Base-by-base conservation (phyloP, 1,140 invertebrate genomes). In the Hyles vespertilio region DNA sequence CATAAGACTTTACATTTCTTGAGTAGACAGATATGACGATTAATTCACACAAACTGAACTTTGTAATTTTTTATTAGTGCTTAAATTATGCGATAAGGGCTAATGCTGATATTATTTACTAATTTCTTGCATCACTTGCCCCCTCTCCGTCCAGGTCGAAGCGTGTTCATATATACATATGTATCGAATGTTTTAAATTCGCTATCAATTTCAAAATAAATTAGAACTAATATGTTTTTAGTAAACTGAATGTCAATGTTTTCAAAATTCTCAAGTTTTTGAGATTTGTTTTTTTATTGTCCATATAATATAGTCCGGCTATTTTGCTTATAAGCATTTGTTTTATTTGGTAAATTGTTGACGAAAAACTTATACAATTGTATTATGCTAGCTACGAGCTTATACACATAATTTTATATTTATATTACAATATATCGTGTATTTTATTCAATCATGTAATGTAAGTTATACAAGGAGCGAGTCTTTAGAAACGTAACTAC, bases 61-160 rank as follows among this genome's bases (percentile, higher is more conserved):
- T 40, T 5, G 4, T 40, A 40, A 4, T 5, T 40, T 40, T 5
- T 5, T 40, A 5, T 40, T 8, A 40, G 4, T 40, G 36, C 8
- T 40, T 40, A n/a, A n/a, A 48, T 10, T 10, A 48, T 52, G 58
- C 66, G 54, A 53, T 58, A 57, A 52, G 55, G 51, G 48, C 60
- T 60, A 51, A 54, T 8, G 10, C 48, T 10, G 56, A 49, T 62
- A 55, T 48, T 56, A 12, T 54, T 40, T 43, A 32, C 62, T 64
- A 69, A 73, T 71, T 84, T 81, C 64, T 77, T 40, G 36, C 8
- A 40, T 73, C 64, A 78, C 71, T 74, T 70, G 69, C 72, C 77
- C 72, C 84, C 77, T 87, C 77, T 87, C 84, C 84, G 84, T 87
- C 84, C 84, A 87, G 75, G 63, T 75, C 72, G 56, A 83, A 77